Conservation (phyloP, 2,797 vertebrate species). For the Microctenopoma lineatum region DNA sequence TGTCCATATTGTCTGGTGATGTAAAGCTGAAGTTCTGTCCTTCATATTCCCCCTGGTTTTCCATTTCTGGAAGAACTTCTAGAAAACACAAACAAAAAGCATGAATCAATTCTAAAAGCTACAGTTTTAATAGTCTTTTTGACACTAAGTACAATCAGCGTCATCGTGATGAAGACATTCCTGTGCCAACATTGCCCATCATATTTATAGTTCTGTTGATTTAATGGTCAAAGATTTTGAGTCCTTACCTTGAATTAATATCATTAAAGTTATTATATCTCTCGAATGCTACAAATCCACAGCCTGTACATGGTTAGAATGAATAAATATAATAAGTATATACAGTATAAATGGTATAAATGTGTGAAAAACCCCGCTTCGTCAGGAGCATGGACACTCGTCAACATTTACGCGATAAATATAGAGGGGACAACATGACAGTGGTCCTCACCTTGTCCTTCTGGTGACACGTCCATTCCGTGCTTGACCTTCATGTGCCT, state of each 20-base stretch:
- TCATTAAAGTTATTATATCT: neutral
- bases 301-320: too few relatives aligned
- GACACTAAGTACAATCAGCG: too few relatives aligned
- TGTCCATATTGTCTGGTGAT: slow-evolving; percentile 83
- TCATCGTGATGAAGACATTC: neutral
- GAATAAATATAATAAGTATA: neutral
- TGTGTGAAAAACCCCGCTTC: neutral
- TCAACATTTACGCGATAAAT: neutral
- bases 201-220: neutral
- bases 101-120: neutral
- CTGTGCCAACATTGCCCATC: neutral
- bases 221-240: too few relatives aligned
- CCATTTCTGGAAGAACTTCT: slow-evolving; percentile 91
- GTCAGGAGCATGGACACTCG: neutral
- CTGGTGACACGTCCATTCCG: slow-evolving; percentile 94
- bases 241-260: neutral
- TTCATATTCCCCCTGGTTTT: slow-evolving; percentile 91
- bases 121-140: neutral
- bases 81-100: slow-evolving; percentile 17
- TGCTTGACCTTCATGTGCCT: slow-evolving; percentile 99
- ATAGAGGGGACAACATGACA: neutral
- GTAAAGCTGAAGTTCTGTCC: slow-evolving; percentile 90
- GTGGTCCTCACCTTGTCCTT: slow-evolving; percentile 88
- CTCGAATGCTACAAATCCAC: too few relatives aligned
- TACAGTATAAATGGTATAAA: too few relatives aligned